Base-by-base conservation (phyloP, 2,797 vertebrate genomes). In the Eutrigla gurnardus region DNA sequence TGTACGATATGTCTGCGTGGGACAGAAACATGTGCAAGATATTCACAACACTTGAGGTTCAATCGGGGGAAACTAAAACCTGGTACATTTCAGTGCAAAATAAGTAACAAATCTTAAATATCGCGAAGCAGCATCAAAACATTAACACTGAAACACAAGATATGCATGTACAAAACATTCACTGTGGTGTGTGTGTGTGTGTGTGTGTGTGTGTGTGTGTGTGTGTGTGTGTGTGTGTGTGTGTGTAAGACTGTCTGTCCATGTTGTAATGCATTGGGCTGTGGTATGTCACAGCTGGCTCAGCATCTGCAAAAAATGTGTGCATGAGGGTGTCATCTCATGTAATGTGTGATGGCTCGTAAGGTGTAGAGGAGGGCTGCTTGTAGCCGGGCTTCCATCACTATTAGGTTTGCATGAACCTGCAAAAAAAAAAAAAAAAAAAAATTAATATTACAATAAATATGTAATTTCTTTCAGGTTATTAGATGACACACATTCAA, bases 331-430 rank as follows among this genome's bases (percentile, higher is more conserved):
- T 32, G 53, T 95, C 91, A 96, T 91, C 93, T 95, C 93, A 95
- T 95, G 87, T 95, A 95, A 59, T 92, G 92, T 11, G 94, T 95
- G 73, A 96, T 95, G 59, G 95, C 94, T 85, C 94, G 78, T 35
- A 96, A 86, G 7, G 92, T 92, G 39, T 96, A 95, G 12, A 95
- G 92, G 35, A 96, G 91, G 9, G 94, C 93, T 4, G 94, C 95
- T 75, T 95, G 95, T 43, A 94, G 82, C 40, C 94, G 90, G 0
- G 95, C 94, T 73, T 95, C 94, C 93, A 94, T 94, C 76, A 95
- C 91, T 49, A 96, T 92, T 3, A 96, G 80, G 82, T 95, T 95
- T 43, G 94, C 92, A 18, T 96, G 95, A 73, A 96, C 91, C 95
- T 96, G 89, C 5, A 46, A 12, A 18, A n/a, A 62, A 25, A 25